A percentile compares a stretch with the other conserved stretches of the same genome.
These are phyloP conservation scores for Thyatira batis DNA, from an alignment of 2,888 invertebrate species.

Conservation along the genomic window DNA sequence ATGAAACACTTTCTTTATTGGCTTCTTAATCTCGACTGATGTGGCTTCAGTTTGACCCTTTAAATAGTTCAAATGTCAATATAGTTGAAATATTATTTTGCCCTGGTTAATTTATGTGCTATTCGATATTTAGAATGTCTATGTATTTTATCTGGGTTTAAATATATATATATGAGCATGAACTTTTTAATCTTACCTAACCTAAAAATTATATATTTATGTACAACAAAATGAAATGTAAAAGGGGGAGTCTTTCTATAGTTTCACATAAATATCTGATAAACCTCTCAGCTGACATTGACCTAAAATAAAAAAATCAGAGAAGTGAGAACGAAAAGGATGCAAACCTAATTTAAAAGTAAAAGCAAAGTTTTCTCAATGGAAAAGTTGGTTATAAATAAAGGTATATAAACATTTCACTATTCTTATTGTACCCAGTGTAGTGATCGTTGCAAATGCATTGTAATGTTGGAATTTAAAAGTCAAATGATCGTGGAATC, in stretches of 20 bases:
- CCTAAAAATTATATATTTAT: too few species aligned
- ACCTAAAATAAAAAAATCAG: too few species aligned
- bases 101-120: too few species aligned
- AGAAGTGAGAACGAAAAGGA: neutral
- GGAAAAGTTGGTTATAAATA: neutral
- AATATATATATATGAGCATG: too few species aligned
- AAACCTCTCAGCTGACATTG: too few species aligned
- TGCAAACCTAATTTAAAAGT: neutral
- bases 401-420: neutral
- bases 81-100: neutral
- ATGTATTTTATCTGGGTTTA: too few species aligned
- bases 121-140: too few species aligned
- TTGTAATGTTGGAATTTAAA: constrained; percentile 26
- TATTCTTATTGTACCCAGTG: neutral
- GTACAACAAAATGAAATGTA: too few species aligned
- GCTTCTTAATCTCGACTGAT: neutral
- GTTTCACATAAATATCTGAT: too few species aligned
- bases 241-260: too few species aligned
- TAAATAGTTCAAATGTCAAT: neutral
- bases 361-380: neutral
- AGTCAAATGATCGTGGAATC: constrained; percentile 17
- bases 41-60: neutral
- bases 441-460: constrained; percentile 14
- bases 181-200: too few species aligned
- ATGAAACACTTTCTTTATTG: neutral